Evolutionary conservation across 2,888 invertebrate genomes (phyloP), one percentile per base, ranked within the genome.

Genomic region (Nephrocerus scutellatus): DNA sequence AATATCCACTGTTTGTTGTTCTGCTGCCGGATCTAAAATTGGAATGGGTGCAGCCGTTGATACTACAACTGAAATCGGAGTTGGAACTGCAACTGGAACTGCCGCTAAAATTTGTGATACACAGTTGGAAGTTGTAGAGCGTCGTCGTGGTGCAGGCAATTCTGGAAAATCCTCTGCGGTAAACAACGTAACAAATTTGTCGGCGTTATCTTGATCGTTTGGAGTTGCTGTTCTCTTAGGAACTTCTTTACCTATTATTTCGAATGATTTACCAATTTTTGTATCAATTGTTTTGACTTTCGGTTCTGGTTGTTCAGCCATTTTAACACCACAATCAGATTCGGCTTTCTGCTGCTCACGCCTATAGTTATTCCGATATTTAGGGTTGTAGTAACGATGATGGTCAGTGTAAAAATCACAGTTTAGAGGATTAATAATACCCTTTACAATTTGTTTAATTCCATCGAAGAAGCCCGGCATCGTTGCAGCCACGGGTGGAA

Each of bases 111-210:
- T n/a, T n/a, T n/a, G n/a, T n/a, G n/a, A n/a, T n/a, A n/a, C n/a
- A n/a, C n/a, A n/a, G n/a, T 36, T 34, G 9, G 41, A 40, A 6
- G 39, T 44, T 9, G 12, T 18, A 3, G 42, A 42, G 8, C 43
- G 44, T 38, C 34, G 26, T 25, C 47, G 39, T 6, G 47, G 47
- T 2, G 35, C 44, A 14, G 48, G 48, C 16, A 52, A 39, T 28
- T 46, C 52, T 7, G 51, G 51, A 13, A 52, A 52, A 23, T 49
- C 51, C 14, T 52, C 52, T 19, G 47, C 43, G 21, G 42, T 43
- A 13, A 48, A 47, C 22, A 52, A 44, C 12, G 52, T 43, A 18
- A 49, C 33, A 28, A 48, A 40, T 14, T 44, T 44, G 13, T 44
- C 12, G 7, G 12, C 13, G 9, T 24, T 36, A 5, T 36, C 20